Base-by-base conservation (phyloP, 2,888 invertebrate species). In the Julus scandinavius region DNA sequence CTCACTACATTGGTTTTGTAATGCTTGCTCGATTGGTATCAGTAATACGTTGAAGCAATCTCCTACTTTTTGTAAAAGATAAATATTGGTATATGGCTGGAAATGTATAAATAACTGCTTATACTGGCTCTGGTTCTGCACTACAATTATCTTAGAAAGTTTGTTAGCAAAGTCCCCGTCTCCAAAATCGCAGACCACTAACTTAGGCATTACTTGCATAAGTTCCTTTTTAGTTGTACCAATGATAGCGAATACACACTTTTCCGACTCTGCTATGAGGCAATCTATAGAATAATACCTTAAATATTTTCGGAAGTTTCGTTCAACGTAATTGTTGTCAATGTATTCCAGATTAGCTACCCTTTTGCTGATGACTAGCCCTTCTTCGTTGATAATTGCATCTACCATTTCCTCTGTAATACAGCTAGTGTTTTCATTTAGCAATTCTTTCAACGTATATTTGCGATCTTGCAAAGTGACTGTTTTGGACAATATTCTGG, bases 121-220 rank as follows among this genome's bases (percentile, higher is more conserved):
- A 63, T 63, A 63, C 20, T 63, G 63, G 2, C 4, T 20, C 63
- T 1, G n/a, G 63, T 63, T 7, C n/a, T 63, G 63, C 2, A 63
- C 63, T 63, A 63, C n/a, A 63, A 63, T 63, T 63, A 63, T 63
- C n/a, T 20, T 17, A 63, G n/a, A n/a, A 63, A n/a, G 63, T 63
- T n/a, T 63, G 7, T n/a, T n/a, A n/a, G n/a, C 20, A 20, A n/a
- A 63, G 20, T 63, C 63, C 1, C 7, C 17, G 63, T 63, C 63
- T 63, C 63, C 63, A 63, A 63, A 63, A n/a, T 63, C 20, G 63
- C 63, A 63, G 3, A n/a, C 17, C 20, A n/a, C 20, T 63, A n/a
- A 17, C 1, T 63, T 63, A 17, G 63, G 63, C 63, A 63, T 63
- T 63, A n/a, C 6, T n/a, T 17, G 5, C n/a, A n/a, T n/a, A n/a